Evolutionary conservation across 2,888 invertebrate species (phyloP).

Genomic region (Myopa tessellatipennis): DNA sequence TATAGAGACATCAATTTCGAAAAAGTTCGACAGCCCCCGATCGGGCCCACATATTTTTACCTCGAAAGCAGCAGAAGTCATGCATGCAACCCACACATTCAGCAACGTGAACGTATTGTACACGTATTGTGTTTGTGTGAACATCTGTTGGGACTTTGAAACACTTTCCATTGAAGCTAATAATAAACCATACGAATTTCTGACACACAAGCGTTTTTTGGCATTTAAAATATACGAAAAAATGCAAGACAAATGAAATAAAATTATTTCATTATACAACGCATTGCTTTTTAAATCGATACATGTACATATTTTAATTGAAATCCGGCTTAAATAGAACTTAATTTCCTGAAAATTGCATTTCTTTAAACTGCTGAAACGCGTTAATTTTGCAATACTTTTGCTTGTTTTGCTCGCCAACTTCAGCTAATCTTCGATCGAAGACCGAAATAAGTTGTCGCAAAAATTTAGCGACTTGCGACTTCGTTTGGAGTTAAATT

Average conservation of each 20-base stretch:
- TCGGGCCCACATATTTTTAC: not conserved
- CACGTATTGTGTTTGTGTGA: too few relatives aligned
- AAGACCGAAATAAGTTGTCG: slow-evolving; percentile 1
- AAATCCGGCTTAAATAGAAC: not conserved
- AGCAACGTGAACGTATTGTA: too few relatives aligned
- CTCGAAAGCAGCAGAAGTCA: too few relatives aligned
- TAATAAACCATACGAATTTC: too few relatives aligned
- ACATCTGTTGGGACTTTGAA: too few relatives aligned
- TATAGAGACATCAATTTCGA: not conserved
- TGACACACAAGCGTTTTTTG: too few relatives aligned
- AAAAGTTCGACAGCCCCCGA: not conserved
- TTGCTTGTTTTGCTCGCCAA: slow-evolving; percentile 19
- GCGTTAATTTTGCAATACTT: slow-evolving; percentile 22
- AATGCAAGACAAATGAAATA: too few relatives aligned
- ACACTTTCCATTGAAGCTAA: not conserved
- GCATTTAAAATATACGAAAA: too few relatives aligned
- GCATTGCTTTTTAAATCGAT: too few relatives aligned
- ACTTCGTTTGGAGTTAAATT: too few relatives aligned
- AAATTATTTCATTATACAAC: too few relatives aligned
- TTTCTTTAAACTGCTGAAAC: slow-evolving; percentile 15
- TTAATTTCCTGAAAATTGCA: not conserved
- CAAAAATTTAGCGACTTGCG: not conserved
- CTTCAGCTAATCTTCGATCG: not conserved
- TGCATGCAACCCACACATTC: too few relatives aligned
- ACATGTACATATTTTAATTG: not conserved